These are phyloP conservation scores for Oeneis ivallda DNA, from an alignment of 2,888 invertebrate species.

Conservation along the genomic window DNA sequence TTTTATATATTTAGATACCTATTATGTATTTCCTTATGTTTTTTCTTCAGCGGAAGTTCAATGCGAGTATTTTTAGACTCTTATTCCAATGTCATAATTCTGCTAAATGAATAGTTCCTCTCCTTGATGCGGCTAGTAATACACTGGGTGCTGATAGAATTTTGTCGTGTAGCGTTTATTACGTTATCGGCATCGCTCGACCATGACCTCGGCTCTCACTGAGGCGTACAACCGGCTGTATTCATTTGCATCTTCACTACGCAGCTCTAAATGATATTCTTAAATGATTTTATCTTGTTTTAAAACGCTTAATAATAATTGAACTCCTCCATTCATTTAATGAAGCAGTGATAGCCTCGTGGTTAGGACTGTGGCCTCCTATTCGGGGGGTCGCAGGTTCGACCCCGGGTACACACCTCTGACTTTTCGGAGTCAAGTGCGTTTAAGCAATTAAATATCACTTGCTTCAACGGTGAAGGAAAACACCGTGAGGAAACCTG, in stretches of 20 bases:
- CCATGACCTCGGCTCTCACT: slow-evolving; percentile 25
- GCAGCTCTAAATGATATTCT: slow-evolving; percentile 3
- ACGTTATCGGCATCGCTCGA: slow-evolving; percentile 18
- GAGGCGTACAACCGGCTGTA: slow-evolving; percentile 30
- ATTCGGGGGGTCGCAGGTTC: no score
- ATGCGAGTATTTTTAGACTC: slow-evolving; percentile 1
- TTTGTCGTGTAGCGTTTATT: slow-evolving; percentile 14
- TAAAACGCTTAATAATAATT: neutral
- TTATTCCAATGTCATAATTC: neutral
- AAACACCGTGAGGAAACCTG: no score
- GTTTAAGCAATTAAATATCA: no score
- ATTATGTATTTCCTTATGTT: neutral
- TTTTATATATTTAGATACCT: no score
- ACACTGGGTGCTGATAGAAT: slow-evolving; percentile 1
- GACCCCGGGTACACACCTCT: no score
- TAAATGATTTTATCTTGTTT: neutral
- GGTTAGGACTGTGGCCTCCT: no score
- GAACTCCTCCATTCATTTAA: neutral
- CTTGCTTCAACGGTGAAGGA: no score
- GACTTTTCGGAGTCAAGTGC: no score
- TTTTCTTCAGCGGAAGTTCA: neutral
- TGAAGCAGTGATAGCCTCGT: no score
- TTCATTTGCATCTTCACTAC: slow-evolving; percentile 27
- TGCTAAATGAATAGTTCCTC: slow-evolving; percentile 8
- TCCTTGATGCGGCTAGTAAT: neutral